These are phyloP conservation scores for Leucozona laternaria DNA, from an alignment of 2,888 invertebrate species.

Conservation along the genomic window DNA sequence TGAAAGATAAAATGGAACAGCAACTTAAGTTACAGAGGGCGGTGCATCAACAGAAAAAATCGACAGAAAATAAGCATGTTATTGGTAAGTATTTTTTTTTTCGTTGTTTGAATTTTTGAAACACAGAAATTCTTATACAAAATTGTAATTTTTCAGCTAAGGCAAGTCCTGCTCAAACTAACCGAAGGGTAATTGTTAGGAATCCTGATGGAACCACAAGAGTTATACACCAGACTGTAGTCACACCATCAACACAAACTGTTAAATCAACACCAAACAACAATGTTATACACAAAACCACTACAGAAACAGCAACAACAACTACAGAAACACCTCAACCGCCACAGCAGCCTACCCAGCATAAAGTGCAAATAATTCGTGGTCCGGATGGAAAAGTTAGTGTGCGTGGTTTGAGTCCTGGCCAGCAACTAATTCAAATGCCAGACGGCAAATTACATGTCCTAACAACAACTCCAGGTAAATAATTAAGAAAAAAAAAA, in stretches of 20 bases:
- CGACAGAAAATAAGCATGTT: slow-evolving; percentile 86
- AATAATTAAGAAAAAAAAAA: neutral
- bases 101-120: neutral
- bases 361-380: slow-evolving; percentile 95
- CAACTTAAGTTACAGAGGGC: slow-evolving; percentile 94
- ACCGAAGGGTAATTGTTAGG: slow-evolving; percentile 83
- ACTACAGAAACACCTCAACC: slow-evolving; percentile 86
- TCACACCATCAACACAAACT: slow-evolving; percentile 85
- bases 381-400: slow-evolving; percentile 96
- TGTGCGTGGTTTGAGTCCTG: slow-evolving; percentile 95
- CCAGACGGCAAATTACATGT: slow-evolving; percentile 97
- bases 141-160: slow-evolving; percentile 34
- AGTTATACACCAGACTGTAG: slow-evolving; percentile 87
- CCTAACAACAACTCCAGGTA: slow-evolving; percentile 84
- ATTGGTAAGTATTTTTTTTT: slow-evolving; percentile 72
- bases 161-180: slow-evolving; percentile 78
- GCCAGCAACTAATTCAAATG: slow-evolving; percentile 96
- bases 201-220: slow-evolving; percentile 87
- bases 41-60: slow-evolving; percentile 94
- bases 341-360: slow-evolving; percentile 85
- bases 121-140: neutral
- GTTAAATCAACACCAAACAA: slow-evolving; percentile 87
- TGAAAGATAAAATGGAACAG: slow-evolving; percentile 96
- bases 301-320: slow-evolving; percentile 77
- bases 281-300: slow-evolving; percentile 82